Evolutionary conservation across 1,140 invertebrate genomes (phyloP).

Genomic region (Acyrthosiphon pisum): DNA sequence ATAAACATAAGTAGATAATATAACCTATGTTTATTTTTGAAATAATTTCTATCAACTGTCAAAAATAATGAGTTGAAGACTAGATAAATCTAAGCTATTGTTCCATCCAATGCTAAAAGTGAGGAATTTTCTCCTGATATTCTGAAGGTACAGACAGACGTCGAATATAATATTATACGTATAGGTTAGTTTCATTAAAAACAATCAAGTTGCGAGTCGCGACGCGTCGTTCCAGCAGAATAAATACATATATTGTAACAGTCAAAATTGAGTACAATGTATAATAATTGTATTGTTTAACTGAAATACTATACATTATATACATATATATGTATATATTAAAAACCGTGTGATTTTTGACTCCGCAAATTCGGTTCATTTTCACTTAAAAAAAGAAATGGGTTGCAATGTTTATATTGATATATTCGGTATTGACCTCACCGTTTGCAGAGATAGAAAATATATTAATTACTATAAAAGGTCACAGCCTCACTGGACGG

Average conservation of each 20-base stretch:
- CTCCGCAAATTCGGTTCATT: background rate
- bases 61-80: too few relatives aligned
- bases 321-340: background rate
- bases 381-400: background rate
- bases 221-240: background rate
- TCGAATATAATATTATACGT: too few relatives aligned
- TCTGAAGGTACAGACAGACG: background rate
- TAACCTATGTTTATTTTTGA: too few relatives aligned
- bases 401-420: background rate
- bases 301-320: too few relatives aligned
- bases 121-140: background rate
- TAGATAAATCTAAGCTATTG: too few relatives aligned
- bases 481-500: background rate
- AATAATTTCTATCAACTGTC: too few relatives aligned
- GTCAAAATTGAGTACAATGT: too few relatives aligned
- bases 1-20: too few relatives aligned
- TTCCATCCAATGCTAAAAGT: too few relatives aligned
- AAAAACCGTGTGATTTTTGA: background rate
- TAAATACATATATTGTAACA: background rate
- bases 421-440: background rate
- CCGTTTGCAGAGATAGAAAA: background rate
- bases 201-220: background rate
- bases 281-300: too few relatives aligned
- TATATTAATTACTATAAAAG: background rate
- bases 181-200: too few relatives aligned